phyloP scores from a whole-genome alignment of 1,140 invertebrate species.

The Plectrocnemia conspersa region DNA sequence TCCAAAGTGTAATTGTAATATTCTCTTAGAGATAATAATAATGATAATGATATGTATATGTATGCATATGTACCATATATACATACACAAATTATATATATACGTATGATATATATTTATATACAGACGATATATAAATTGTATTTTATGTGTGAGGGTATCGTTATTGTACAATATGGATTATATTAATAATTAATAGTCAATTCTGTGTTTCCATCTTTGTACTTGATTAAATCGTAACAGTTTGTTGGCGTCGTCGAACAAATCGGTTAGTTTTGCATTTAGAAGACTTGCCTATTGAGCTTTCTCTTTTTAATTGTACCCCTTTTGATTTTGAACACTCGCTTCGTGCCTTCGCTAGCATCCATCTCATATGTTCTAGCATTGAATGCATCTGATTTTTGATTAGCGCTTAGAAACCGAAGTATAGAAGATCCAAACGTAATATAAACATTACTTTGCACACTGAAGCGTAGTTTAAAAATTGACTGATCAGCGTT shows the following conservation, averaged over 20 bases:
- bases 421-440: background rate
- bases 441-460: constrained; percentile 7
- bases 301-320: constrained; percentile 1
- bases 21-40: constrained; percentile 14
- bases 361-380: background rate
- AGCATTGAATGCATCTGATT: background rate
- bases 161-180: constrained; percentile 16
- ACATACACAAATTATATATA: too few relatives aligned
- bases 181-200: constrained; percentile 21
- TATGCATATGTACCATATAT: too few relatives aligned
- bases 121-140: constrained; percentile 17
- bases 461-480: too few relatives aligned
- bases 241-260: too few relatives aligned
- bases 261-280: too few relatives aligned
- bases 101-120: too few relatives aligned
- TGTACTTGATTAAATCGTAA: background rate
- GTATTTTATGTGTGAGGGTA: constrained; percentile 22
- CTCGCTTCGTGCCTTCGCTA: constrained; percentile 19
- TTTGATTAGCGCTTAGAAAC: background rate
- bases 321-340: constrained; percentile 10
- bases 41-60: too few relatives aligned
- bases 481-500: constrained; percentile 3
- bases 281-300: too few relatives aligned
- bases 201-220: constrained; percentile 18
- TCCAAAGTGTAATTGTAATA: constrained; percentile 17